Evolutionary conservation across 2,113 vertebrate genomes (phyloP).

Genomic region (Neogale vison): DNA sequence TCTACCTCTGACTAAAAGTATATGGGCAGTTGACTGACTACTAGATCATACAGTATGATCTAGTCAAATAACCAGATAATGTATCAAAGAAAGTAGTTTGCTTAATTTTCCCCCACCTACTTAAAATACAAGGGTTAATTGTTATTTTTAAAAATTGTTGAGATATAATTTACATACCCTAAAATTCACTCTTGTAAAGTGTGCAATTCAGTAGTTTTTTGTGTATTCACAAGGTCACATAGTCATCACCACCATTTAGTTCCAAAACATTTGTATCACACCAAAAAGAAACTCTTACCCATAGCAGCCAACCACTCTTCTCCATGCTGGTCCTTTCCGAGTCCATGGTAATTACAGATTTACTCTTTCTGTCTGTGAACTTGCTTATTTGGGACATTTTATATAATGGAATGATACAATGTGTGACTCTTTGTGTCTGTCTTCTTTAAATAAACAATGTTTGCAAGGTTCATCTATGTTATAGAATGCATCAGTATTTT

Average conservation of each 20-base stretch:
- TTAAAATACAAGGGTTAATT: not conserved
- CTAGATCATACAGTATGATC: not conserved
- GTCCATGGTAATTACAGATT: not conserved
- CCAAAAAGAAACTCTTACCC: not conserved
- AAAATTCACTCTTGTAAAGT: not conserved
- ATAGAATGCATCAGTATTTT: not conserved
- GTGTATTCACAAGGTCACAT: not conserved
- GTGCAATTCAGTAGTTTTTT: not conserved
- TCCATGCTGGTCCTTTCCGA: not conserved
- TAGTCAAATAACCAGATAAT: not conserved
- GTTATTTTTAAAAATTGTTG: not conserved
- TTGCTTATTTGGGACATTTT: not conserved
- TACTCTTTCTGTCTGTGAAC: not conserved
- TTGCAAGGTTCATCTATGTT: conserved; percentile 4
- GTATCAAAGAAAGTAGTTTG: not conserved
- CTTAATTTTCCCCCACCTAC: not conserved
- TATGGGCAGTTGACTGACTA: not conserved
- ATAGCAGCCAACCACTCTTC: not conserved
- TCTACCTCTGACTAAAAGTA: not conserved
- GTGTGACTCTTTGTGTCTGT: not conserved
- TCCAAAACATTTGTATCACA: not conserved
- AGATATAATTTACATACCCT: not conserved
- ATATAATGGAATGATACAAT: not conserved
- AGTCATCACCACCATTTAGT: not conserved
- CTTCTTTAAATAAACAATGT: not conserved